Evolutionary conservation across 2,113 vertebrate genomes (phyloP).

Genomic region (Delphinus delphis): DNA sequence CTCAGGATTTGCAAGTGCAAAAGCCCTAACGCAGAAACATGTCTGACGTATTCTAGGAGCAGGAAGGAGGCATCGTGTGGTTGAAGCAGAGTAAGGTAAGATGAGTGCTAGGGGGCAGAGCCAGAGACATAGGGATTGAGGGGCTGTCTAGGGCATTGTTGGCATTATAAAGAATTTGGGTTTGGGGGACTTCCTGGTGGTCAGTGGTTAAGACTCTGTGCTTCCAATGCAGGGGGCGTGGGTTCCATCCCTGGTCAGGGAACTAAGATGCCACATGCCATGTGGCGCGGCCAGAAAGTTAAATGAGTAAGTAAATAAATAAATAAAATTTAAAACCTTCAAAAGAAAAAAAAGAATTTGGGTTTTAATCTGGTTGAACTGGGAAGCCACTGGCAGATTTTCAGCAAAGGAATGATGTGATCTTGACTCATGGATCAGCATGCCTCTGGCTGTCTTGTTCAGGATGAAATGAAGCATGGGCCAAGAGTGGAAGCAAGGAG

Average conservation of each 20-base stretch:
- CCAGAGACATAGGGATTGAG: neutral
- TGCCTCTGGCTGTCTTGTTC: neutral
- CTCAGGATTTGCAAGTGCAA: neutral
- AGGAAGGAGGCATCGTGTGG: neutral
- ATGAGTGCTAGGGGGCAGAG: neutral
- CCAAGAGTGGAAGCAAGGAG: neutral
- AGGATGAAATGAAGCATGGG: neutral
- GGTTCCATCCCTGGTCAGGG: too few species aligned
- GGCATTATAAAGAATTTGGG: neutral
- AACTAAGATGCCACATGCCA: too few species aligned
- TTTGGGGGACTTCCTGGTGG: neutral
- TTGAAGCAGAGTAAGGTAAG: neutral
- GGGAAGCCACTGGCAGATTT: neutral
- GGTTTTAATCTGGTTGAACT: neutral
- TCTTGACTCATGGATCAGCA: neutral
- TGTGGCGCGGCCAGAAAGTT: too few species aligned
- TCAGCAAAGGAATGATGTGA: neutral
- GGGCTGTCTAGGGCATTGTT: neutral
- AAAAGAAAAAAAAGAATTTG: neutral
- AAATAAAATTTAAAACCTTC: too few species aligned
- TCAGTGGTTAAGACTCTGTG: too few species aligned
- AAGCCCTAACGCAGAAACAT: neutral
- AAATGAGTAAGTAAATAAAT: too few species aligned
- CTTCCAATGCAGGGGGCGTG: too few species aligned
- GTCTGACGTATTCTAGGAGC: neutral